phyloP scores from a whole-genome alignment of 2,888 invertebrate species.

The Cantharis lateralis region DNA sequence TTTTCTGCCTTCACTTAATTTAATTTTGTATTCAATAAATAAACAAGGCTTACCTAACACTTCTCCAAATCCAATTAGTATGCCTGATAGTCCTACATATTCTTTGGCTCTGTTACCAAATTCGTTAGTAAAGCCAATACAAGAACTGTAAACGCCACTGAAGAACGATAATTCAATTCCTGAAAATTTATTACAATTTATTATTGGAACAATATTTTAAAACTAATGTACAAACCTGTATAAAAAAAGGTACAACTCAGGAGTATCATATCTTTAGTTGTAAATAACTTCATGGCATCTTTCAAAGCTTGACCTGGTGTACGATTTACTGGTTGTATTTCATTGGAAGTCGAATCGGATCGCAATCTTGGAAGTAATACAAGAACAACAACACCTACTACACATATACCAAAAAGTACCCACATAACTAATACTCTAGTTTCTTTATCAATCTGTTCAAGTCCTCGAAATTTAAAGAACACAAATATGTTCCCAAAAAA shows the following conservation, averaged over 20 bases:
- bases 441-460: constrained; percentile 69
- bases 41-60: constrained; percentile 71
- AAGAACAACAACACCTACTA: constrained; percentile 73
- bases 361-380: constrained; percentile 65
- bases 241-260: constrained; percentile 87
- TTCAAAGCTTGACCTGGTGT: constrained; percentile 73
- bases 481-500: constrained; percentile 96
- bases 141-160: constrained; percentile 93
- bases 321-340: constrained; percentile 51
- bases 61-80: constrained; percentile 93
- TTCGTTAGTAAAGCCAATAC: constrained; percentile 82
- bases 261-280: constrained; percentile 82
- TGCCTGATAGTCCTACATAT: constrained; percentile 90
- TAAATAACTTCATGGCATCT: constrained; percentile 76
- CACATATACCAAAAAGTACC: constrained; percentile 74
- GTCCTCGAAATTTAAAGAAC: constrained; percentile 86
- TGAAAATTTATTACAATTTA: constrained; percentile 49
- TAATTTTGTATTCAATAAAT: background rate
- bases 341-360: constrained; percentile 53
- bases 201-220: background rate
- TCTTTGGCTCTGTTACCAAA: constrained; percentile 82
- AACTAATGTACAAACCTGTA: constrained; percentile 68
- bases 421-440: constrained; percentile 81
- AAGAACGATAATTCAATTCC: constrained; percentile 93
- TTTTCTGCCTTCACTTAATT: too few species aligned